Percentiles rank a stretch among this genome's conserved stretches.
Evolutionary conservation across 1,140 invertebrate genomes (phyloP).

Genomic region (Drosophila burlai): DNA sequence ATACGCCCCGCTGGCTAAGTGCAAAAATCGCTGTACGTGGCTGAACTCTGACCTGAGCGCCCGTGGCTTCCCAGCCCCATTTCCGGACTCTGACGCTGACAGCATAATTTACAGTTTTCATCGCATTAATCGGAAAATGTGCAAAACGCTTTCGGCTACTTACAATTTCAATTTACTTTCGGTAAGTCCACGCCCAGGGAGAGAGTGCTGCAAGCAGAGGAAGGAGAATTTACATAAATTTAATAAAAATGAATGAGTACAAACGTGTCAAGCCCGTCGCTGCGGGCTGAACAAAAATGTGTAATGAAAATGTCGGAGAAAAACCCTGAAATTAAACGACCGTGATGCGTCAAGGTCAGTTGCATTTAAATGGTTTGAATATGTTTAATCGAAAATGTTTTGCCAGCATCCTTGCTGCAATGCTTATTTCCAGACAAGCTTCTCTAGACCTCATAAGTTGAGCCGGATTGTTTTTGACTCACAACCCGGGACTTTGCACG

Average conservation of each 20-base stretch:
- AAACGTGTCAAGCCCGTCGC: constrained; percentile 33
- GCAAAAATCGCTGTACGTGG: constrained; percentile 41
- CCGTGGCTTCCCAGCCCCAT: constrained; percentile 1
- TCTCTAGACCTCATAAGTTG: background rate
- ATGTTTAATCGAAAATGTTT: constrained; percentile 5
- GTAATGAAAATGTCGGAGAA: constrained; percentile 18
- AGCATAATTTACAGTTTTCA: constrained; percentile 65
- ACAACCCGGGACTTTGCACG: background rate
- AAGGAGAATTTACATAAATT: constrained; percentile 45
- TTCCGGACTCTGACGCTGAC: constrained; percentile 43
- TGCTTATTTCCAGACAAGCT: constrained; percentile 1
- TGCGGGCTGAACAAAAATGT: constrained; percentile 21
- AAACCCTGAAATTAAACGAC: constrained; percentile 7
- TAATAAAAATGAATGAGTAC: constrained; percentile 38
- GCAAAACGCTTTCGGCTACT: constrained; percentile 47
- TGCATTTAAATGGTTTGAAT: constrained; percentile 13
- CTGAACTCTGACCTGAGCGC: constrained; percentile 37
- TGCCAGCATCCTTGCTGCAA: background rate
- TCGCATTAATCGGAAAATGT: constrained; percentile 58
- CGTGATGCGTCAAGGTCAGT: constrained; percentile 3
- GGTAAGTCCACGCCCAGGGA: constrained; percentile 25
- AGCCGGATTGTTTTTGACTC: constrained; percentile 6
- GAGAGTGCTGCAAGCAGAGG: constrained; percentile 34
- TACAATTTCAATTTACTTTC: constrained; percentile 58
- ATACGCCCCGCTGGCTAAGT: constrained; percentile 62